Base-by-base conservation (phyloP, 2,888 invertebrate genomes). In the Cephus nigrinus region DNA sequence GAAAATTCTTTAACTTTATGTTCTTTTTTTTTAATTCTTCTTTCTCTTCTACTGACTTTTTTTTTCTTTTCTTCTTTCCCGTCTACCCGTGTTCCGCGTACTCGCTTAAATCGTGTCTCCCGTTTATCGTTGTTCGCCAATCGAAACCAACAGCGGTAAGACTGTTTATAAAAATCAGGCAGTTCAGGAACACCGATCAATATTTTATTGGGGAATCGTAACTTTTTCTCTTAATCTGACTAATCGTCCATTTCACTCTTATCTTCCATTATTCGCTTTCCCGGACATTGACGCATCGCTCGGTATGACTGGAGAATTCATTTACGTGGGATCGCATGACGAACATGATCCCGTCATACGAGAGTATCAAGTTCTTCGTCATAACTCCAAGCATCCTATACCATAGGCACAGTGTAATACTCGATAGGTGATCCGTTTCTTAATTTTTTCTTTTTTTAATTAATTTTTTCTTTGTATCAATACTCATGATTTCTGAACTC, bases 341-440 rank as follows among this genome's bases (percentile, higher is more conserved):
- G 32, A 71, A 71, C 71, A 33, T 23, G 71, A 71, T 71, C 71
- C 23, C 11, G 71, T 71, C 32, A 71, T 12, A 71, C 71, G 71
- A 71, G 71, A 71, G 12, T 33, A 71, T 71, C 71, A 71, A n/a
- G 71, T 71, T 71, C 71, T 31, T 31, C 71, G 71, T 33, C 32
- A 31, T 12, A 71, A 71, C 71, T 31, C 33, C 15, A 55, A 55
- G 23, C 2, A 55, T 55, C 55, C 55, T 55, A 55, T 55, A 55
- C 23, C 55, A 2, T 23, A 55, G 5, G 12, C 40, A 55, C 55
- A 55, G 23, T 2, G 23, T 55, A 23, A 55, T 23, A 55, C 55
- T 55, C 23, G 55, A 55, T 23, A 55, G 55, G 23, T 9, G 55
- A 55, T 55, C 23, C 23, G 55, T 55, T 9, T 55, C 55, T 23